These are phyloP conservation scores for Porites rus DNA, from an alignment of 92 coral and sea anemone species.

Conservation along the genomic window DNA sequence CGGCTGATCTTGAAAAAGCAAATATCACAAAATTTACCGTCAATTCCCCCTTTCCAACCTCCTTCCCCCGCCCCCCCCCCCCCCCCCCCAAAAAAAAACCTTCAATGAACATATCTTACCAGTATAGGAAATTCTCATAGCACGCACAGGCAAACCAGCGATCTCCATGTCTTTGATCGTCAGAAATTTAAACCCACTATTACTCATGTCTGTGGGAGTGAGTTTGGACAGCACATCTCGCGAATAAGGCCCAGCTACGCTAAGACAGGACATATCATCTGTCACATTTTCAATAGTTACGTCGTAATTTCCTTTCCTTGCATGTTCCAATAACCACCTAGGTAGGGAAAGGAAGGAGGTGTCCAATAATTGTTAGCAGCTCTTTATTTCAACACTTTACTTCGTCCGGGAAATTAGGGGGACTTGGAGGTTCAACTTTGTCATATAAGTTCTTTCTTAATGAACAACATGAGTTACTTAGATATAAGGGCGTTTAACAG, in stretches of 20 bases:
- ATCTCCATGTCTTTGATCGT: slow-evolving; percentile 81
- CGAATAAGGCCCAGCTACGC: slow-evolving; percentile 92
- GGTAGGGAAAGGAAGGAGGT: background rate
- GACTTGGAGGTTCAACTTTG: no score
- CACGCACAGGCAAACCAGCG: slow-evolving; percentile 87
- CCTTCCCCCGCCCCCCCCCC: no score
- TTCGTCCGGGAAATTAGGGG: no score
- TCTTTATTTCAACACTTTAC: background rate
- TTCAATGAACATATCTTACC: slow-evolving; percentile 51
- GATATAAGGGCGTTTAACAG: no score
- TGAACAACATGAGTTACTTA: no score
- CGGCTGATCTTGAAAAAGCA: no score
- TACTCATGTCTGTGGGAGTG: slow-evolving; percentile 84
- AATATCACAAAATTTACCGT: no score
- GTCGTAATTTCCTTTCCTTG: slow-evolving; percentile 73
- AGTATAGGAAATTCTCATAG: slow-evolving; percentile 92
- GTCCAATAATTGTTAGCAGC: background rate
- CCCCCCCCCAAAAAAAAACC: background rate
- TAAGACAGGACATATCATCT: slow-evolving; percentile 82
- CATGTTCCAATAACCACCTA: slow-evolving; percentile 92
- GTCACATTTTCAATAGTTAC: slow-evolving; percentile 89
- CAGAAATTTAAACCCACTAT: slow-evolving; percentile 82
- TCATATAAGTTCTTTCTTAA: no score
- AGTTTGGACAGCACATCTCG: slow-evolving; percentile 91
- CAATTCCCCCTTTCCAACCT: no score